Percentiles rank a stretch among this genome's conserved stretches.
Conservation (phyloP, 2,888 invertebrate genomes). For the Lymantria dispar region DNA sequence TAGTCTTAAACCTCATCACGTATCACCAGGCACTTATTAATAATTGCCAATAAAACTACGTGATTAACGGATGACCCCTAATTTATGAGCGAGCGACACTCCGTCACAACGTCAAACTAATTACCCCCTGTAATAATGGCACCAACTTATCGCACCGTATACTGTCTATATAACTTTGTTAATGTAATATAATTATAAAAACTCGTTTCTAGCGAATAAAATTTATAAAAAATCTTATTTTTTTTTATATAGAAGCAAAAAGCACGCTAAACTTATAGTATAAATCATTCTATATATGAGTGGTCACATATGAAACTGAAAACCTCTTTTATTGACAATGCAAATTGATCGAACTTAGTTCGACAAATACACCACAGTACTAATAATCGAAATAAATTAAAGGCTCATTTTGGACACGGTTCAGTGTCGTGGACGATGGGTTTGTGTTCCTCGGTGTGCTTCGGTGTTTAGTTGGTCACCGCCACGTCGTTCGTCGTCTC, state of each 20-base stretch:
- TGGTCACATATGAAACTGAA: conserved; percentile 68
- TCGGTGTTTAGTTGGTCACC: conserved; percentile 54
- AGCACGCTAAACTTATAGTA: conserved; percentile 81
- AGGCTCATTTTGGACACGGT: conserved; percentile 62
- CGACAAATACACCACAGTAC: conserved; percentile 65
- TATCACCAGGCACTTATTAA: too few species aligned
- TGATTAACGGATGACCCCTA: too few species aligned
- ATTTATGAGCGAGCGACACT: conserved; percentile 58
- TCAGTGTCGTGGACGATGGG: conserved; percentile 42
- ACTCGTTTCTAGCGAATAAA: conserved; percentile 78
- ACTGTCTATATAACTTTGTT: conserved; percentile 81
- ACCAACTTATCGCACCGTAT: conserved; percentile 83
- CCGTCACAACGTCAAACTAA: conserved; percentile 60
- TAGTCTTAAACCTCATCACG: too few species aligned
- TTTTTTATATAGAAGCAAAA: conserved; percentile 68
- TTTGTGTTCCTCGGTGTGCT: conserved; percentile 16
- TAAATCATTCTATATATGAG: conserved; percentile 68
- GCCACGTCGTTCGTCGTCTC: conserved; percentile 60
- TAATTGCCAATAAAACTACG: too few species aligned
- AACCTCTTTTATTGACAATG: conserved; percentile 60
- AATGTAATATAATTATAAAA: conserved; percentile 72
- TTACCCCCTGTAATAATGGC: conserved; percentile 83
- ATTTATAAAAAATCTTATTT: conserved; percentile 78
- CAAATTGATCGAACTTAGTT: conserved; percentile 73
- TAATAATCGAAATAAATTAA: conserved; percentile 74